phyloP scores from a whole-genome alignment of 64 coral and sea anemone genomes.

The Platygyra sinensis region DNA sequence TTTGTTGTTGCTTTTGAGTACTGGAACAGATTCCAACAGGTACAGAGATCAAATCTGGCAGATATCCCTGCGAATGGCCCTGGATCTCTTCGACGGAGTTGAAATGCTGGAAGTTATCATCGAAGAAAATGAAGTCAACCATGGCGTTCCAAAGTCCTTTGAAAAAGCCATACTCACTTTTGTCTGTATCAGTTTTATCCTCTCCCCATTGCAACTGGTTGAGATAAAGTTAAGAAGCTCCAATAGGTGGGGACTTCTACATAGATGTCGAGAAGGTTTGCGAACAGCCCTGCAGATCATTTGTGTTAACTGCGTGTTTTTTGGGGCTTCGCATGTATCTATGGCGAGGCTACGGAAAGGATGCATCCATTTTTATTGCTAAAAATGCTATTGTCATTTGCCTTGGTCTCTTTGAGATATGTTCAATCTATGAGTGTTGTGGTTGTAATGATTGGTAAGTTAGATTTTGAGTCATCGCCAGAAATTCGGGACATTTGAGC shows the following conservation, averaged over 20 bases:
- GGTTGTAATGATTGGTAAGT: constrained; percentile 29
- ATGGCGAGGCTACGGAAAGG: background rate
- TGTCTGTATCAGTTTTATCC: constrained; percentile 42
- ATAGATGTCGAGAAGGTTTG: no score
- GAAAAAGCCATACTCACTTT: constrained; percentile 24
- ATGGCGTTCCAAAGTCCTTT: constrained; percentile 6
- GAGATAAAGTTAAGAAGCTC: no score
- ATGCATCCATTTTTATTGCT: constrained; percentile 64
- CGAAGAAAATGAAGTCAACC: constrained; percentile 4
- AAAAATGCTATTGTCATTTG: constrained; percentile 68
- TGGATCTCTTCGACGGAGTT: constrained; percentile 63
- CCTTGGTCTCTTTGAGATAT: constrained; percentile 43
- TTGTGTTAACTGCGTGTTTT: constrained; percentile 46
- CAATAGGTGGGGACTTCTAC: no score
- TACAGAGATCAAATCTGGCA: background rate
- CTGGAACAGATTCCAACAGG: background rate
- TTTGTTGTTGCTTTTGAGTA: constrained; percentile 47
- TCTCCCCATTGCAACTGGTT: constrained; percentile 10
- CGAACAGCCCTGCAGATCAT: no score
- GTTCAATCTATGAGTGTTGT: background rate
- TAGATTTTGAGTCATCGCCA: no score
- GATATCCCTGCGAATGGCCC: background rate
- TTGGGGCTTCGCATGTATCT: constrained; percentile 50
- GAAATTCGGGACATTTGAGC: no score
- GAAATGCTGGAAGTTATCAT: constrained; percentile 58